Evolutionary conservation across 1,140 invertebrate species (phyloP).

Genomic region (Trachymyrmex cornetzi): DNA sequence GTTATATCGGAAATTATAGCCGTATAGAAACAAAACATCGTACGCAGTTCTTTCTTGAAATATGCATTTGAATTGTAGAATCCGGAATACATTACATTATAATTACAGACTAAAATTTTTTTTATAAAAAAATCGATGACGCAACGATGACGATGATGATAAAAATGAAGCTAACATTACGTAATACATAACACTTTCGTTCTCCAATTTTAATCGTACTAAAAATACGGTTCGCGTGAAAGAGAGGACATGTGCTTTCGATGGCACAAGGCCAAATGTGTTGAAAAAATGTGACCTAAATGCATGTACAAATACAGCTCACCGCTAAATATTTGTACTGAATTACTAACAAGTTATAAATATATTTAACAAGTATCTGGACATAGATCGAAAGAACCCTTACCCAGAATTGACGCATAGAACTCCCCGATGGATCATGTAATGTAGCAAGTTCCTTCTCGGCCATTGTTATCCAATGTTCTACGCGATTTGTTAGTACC

Average conservation of each 20-base stretch:
- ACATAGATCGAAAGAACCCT: conserved; percentile 32
- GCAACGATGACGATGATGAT: neutral
- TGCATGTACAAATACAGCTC: neutral
- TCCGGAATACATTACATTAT: neutral
- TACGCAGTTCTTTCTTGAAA: neutral
- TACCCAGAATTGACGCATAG: conserved; percentile 94
- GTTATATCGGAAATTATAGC: neutral
- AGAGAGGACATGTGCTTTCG: conserved; percentile 11
- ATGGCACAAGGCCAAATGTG: conserved; percentile 42
- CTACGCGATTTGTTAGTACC: conserved; percentile 90
- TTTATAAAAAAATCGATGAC: too few relatives aligned
- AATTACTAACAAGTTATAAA: conserved; percentile 27
- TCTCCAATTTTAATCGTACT: conserved; percentile 26
- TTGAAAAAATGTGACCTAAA: conserved; percentile 43
- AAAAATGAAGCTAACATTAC: neutral
- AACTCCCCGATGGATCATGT: conserved; percentile 88
- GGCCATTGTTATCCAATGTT: conserved; percentile 91
- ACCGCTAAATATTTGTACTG: neutral
- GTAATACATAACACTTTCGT: conserved; percentile 9
- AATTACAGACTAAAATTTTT: neutral
- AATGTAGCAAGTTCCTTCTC: conserved; percentile 89
- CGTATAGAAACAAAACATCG: neutral
- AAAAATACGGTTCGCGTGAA: conserved; percentile 36
- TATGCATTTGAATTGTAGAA: neutral
- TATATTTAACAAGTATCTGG: neutral